A percentile compares a stretch with the other conserved stretches of the same genome.
These are phyloP conservation scores for Schizotus pectinicornis DNA, from an alignment of 2,888 invertebrate species.

Conservation along the genomic window DNA sequence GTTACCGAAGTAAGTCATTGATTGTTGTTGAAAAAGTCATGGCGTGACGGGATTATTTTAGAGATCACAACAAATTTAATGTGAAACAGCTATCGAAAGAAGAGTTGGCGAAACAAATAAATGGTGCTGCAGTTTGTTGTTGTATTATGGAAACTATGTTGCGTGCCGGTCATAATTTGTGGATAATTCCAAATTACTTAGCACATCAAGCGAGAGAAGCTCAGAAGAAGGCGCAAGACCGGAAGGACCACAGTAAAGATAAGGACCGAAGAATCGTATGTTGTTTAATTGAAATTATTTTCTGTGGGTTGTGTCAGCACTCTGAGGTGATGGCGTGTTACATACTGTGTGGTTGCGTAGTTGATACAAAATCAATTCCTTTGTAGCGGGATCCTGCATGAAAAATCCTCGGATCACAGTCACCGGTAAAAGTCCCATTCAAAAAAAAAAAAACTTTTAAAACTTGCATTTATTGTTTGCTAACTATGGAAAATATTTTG, in stretches of 20 bases:
- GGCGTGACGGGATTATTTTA: slow-evolving; percentile 24
- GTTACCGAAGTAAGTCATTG: slow-evolving; percentile 49
- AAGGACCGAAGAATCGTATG: slow-evolving; percentile 52
- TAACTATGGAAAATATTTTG: too few species aligned
- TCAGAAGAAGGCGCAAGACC: slow-evolving; percentile 49
- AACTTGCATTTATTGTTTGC: too few species aligned
- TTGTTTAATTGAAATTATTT: slow-evolving; percentile 45
- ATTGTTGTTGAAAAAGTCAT: neutral
- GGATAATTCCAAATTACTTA: slow-evolving; percentile 78
- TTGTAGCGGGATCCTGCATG: too few species aligned
- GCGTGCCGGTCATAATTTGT: slow-evolving; percentile 77
- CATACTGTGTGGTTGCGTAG: slow-evolving; percentile 28
- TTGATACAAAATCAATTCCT: neutral
- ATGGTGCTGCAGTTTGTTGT: slow-evolving; percentile 87
- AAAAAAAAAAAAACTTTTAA: too few species aligned
- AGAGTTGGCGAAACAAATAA: slow-evolving; percentile 65
- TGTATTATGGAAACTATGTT: slow-evolving; percentile 85
- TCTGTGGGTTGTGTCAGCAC: slow-evolving; percentile 42
- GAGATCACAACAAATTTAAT: slow-evolving; percentile 43
- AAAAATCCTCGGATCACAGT: too few species aligned
- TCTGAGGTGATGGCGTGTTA: slow-evolving; percentile 42
- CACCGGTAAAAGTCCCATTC: too few species aligned
- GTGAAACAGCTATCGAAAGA: slow-evolving; percentile 47
- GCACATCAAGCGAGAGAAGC: slow-evolving; percentile 66
- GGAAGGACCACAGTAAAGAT: slow-evolving; percentile 49